Evolutionary conservation across 2,888 invertebrate species (phyloP).

Genomic region (Zhuqinia jingwanae): DNA sequence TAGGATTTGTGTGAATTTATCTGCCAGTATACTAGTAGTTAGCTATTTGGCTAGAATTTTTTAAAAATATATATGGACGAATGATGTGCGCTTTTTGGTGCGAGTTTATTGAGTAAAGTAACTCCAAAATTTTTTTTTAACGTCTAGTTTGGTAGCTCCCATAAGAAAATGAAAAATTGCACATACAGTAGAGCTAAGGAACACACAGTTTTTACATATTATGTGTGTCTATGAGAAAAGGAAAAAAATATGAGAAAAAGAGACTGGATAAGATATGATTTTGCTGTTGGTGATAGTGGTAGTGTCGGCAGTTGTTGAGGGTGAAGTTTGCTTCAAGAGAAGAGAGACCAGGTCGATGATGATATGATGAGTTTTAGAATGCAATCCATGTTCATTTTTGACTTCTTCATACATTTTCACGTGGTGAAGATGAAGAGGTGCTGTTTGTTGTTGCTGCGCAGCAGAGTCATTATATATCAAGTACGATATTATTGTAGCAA

Average conservation of each 20-base stretch:
- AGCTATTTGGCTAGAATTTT: too few relatives aligned
- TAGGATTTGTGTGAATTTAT: background rate
- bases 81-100: too few relatives aligned
- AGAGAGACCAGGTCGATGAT: too few relatives aligned
- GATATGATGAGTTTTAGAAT: slow-evolving; percentile 53
- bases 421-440: slow-evolving; percentile 12
- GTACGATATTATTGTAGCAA: too few relatives aligned
- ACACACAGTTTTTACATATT: too few relatives aligned
- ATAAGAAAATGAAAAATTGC: slow-evolving; percentile 60
- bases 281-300: background rate
- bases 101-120: slow-evolving; percentile 25
- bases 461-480: too few relatives aligned
- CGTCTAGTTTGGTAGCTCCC: slow-evolving; percentile 18
- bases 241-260: slow-evolving; percentile 25
- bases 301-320: slow-evolving; percentile 28
- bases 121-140: slow-evolving; percentile 25
- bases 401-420: slow-evolving; percentile 3
- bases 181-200: too few relatives aligned
- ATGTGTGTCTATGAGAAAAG: background rate
- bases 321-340: background rate
- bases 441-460: slow-evolving; percentile 17
- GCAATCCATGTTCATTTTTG: slow-evolving; percentile 34
- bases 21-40: background rate
- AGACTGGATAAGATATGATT: slow-evolving; percentile 8
- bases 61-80: too few relatives aligned